Percentiles rank a stretch among this genome's conserved stretches.
Conservation (phyloP, 2,113 vertebrate genomes). For the Petromus typicus region DNA sequence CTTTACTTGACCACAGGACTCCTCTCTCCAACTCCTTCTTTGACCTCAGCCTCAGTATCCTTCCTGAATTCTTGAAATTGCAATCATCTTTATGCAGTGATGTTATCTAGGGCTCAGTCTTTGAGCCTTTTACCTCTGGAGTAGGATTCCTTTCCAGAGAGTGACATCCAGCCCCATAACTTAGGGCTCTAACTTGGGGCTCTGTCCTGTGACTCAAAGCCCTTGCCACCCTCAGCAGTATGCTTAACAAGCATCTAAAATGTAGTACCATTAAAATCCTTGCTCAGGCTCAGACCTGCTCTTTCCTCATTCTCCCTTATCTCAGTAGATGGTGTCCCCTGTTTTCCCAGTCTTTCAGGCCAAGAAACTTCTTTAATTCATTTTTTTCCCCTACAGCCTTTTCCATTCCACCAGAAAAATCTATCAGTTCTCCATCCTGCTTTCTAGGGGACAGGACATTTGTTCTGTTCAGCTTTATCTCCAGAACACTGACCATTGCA, state of each 20-base stretch:
- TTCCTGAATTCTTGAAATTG: neutral
- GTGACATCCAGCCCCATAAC: neutral
- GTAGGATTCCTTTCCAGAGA: neutral
- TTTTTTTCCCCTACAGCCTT: too few relatives aligned
- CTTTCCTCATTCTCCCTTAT: neutral
- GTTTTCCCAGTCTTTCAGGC: neutral
- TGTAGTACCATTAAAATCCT: neutral
- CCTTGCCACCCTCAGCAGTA: neutral
- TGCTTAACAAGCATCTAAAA: neutral
- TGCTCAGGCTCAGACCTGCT: neutral
- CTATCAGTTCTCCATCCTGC: neutral
- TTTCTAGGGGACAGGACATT: neutral
- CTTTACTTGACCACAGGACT: neutral
- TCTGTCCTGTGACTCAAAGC: neutral
- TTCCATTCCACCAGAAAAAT: neutral
- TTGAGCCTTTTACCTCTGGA: neutral
- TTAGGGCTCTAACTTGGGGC: neutral
- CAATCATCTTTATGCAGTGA: too few relatives aligned
- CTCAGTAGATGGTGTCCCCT: neutral
- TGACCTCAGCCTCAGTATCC: neutral
- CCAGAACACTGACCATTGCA: neutral
- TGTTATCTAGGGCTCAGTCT: neutral
- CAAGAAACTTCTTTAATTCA: neutral
- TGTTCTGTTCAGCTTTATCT: neutral
- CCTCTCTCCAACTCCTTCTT: neutral